Evolutionary conservation across 2,888 invertebrate genomes (phyloP).

Genomic region (Archaeoteleia sp.): DNA sequence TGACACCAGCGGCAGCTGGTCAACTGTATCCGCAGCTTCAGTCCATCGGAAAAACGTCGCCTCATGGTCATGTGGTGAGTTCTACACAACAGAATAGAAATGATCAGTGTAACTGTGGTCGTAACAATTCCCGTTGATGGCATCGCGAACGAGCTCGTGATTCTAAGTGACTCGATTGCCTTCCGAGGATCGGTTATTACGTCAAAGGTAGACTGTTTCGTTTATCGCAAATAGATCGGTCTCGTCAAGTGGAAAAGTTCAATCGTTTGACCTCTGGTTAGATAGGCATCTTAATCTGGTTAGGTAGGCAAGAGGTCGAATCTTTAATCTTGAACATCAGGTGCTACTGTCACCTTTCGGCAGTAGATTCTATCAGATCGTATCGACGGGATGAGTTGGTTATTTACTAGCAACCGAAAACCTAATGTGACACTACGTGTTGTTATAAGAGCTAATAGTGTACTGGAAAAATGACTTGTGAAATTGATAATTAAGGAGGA

Average conservation of each 20-base stretch:
- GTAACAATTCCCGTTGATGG: not conserved
- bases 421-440: not conserved
- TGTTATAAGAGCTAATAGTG: not conserved
- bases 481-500: too few species aligned
- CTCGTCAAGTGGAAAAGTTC: constrained; percentile 48
- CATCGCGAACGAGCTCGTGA: not conserved
- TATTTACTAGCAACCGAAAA: too few species aligned
- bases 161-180: not conserved
- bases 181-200: not conserved
- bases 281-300: constrained; percentile 64
- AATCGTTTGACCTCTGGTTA: constrained; percentile 53
- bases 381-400: constrained; percentile 27
- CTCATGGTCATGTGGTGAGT: constrained; percentile 74
- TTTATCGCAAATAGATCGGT: not conserved
- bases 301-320: constrained; percentile 57
- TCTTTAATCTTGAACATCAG: constrained; percentile 59
- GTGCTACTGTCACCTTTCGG: constrained; percentile 62
- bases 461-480: too few species aligned
- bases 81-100: constrained; percentile 8
- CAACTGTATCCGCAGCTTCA: constrained; percentile 74
- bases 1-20: constrained; percentile 75
- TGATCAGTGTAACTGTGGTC: constrained; percentile 24
- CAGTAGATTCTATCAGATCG: constrained; percentile 38
- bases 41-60: constrained; percentile 72
- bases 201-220: not conserved